A percentile compares a stretch with the other conserved stretches of the same genome.
phyloP scores from a whole-genome alignment of 2,797 vertebrate genomes.

The Pelodytes ibericus region DNA sequence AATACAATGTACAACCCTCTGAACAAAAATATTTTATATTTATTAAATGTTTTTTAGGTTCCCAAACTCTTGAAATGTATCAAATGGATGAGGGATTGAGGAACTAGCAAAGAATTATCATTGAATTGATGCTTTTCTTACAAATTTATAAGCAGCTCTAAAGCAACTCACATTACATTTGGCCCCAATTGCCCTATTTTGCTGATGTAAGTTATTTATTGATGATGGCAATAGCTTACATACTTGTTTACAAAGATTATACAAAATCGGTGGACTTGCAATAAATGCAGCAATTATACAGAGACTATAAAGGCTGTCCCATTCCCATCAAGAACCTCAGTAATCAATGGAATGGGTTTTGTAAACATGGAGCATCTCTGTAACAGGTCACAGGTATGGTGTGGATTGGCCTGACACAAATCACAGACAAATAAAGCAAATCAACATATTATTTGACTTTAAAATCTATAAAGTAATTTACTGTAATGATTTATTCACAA shows the following conservation, averaged over 20 bases:
- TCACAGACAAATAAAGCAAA: neutral
- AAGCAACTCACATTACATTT: too few relatives aligned
- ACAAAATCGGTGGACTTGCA: neutral
- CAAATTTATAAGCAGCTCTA: too few relatives aligned
- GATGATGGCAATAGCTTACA: neutral
- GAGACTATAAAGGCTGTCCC: neutral
- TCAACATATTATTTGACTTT: neutral
- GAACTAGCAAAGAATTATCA: too few relatives aligned
- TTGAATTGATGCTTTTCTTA: too few relatives aligned
- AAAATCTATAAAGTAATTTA: neutral
- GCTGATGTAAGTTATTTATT: too few relatives aligned
- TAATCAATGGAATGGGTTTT: neutral
- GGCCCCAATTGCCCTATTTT: too few relatives aligned
- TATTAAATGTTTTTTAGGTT: too few relatives aligned
- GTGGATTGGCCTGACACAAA: neutral
- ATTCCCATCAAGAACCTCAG: neutral
- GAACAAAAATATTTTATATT: too few relatives aligned
- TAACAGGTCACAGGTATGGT: neutral
- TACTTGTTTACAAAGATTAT: neutral
- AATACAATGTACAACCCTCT: too few relatives aligned
- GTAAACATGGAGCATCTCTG: neutral
- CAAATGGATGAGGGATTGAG: too few relatives aligned
- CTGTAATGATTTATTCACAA: neutral
- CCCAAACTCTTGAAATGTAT: too few relatives aligned
- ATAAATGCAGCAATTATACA: neutral